Percentiles rank a stretch among this genome's conserved stretches.
phyloP scores from a whole-genome alignment of 37 sponge, comb jelly and placozoan species.

The Aplysina aerophoba region DNA sequence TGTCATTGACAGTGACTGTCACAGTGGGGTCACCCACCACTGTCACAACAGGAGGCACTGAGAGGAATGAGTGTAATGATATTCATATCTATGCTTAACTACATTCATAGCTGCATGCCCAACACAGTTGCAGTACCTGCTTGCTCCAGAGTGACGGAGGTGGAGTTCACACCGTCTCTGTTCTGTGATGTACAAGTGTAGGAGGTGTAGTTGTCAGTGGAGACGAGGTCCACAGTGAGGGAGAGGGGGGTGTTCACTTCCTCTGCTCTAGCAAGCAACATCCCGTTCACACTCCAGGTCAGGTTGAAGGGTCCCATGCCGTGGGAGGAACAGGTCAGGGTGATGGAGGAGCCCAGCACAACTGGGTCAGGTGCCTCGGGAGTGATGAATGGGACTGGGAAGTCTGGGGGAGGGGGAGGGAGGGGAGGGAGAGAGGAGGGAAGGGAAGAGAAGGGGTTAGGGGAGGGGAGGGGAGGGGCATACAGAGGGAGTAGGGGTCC shows the following conservation, averaged over 20 bases:
- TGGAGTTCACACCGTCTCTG: not conserved
- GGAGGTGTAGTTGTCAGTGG: not conserved
- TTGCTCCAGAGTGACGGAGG: constrained; percentile 7
- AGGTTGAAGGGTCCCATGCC: constrained; percentile 23
- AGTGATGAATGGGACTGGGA: not conserved
- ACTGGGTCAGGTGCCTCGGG: constrained; percentile 8
- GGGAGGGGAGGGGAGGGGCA: too few relatives aligned
- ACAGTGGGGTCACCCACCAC: not conserved
- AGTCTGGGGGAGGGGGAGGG: not conserved
- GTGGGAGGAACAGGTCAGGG: not conserved
- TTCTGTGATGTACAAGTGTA: constrained; percentile 10
- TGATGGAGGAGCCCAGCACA: constrained; percentile 4
- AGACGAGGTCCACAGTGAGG: not conserved
- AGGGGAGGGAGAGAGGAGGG: too few relatives aligned
- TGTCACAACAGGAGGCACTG: constrained; percentile 21
- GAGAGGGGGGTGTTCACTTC: not conserved
- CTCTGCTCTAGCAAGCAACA: not conserved
- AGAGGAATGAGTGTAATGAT: not conserved
- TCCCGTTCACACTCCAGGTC: not conserved
- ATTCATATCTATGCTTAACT: too few relatives aligned
- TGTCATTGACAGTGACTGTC: constrained; percentile 14
- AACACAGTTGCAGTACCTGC: too few relatives aligned
- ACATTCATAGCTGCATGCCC: too few relatives aligned
- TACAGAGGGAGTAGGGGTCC: too few relatives aligned
- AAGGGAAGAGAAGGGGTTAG: too few relatives aligned